These are phyloP conservation scores for Crematogaster levior DNA, from an alignment of 2,888 invertebrate species.

Conservation along the genomic window DNA sequence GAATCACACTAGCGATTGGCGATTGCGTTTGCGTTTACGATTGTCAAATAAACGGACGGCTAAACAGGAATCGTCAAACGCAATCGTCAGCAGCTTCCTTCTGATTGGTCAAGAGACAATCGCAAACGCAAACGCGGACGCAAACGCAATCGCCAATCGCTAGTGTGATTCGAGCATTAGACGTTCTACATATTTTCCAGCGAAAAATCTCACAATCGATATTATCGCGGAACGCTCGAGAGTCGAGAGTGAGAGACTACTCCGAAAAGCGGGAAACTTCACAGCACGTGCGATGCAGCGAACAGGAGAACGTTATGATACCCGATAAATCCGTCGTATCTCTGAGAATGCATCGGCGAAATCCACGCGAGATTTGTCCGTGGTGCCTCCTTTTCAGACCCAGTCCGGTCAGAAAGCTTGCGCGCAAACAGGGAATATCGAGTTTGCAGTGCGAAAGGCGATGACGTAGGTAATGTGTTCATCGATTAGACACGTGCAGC, in stretches of 20 bases:
- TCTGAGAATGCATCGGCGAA: not conserved
- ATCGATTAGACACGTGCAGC: constrained; percentile 61
- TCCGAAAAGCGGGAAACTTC: too few species aligned
- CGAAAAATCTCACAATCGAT: constrained; percentile 32
- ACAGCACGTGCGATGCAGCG: not conserved
- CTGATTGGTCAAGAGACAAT: too few species aligned
- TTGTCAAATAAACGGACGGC: too few species aligned
- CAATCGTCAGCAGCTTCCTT: too few species aligned
- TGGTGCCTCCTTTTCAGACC: constrained; percentile 22
- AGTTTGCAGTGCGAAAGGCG: constrained; percentile 51
- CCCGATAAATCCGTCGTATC: not conserved
- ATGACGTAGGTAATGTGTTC: constrained; percentile 63
- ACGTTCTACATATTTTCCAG: constrained; percentile 2
- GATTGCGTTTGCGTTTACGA: too few species aligned
- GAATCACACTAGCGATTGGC: too few species aligned
- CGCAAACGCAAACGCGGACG: too few species aligned
- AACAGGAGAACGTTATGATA: too few species aligned
- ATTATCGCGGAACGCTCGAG: not conserved
- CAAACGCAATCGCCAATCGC: too few species aligned
- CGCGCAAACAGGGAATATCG: constrained; percentile 25
- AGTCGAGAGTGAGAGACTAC: not conserved
- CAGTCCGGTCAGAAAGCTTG: constrained; percentile 37
- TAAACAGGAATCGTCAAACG: too few species aligned
- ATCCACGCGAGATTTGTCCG: constrained; percentile 7
- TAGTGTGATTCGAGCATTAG: too few species aligned